Conservation (phyloP, 1,140 invertebrate genomes). For the Heterodera schachtii region DNA sequence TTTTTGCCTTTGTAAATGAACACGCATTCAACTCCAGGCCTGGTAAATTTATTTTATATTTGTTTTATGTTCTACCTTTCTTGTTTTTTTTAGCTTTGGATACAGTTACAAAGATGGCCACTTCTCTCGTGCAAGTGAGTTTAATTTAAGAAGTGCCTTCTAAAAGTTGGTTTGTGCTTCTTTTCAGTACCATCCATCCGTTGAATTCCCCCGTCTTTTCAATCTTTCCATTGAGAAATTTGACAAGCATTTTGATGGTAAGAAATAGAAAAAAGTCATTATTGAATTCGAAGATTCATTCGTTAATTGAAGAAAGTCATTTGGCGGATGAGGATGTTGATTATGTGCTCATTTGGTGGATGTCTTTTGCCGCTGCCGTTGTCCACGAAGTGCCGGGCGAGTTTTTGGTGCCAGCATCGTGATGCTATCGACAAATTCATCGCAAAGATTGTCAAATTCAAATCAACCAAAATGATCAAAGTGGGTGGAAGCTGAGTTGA, state of each 20-base stretch:
- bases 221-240: constrained; percentile 26
- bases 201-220: constrained; percentile 31
- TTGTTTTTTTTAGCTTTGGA: constrained; percentile 14
- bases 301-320: constrained; percentile 48
- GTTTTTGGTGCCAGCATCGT: constrained; percentile 28
- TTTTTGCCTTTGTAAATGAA: constrained; percentile 25
- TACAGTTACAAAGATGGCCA: constrained; percentile 19
- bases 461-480: constrained; percentile 49
- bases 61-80: neutral
- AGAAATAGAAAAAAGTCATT: neutral
- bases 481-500: neutral
- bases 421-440: constrained; percentile 38
- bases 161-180: constrained; percentile 25
- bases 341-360: constrained; percentile 54
- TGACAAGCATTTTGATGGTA: constrained; percentile 26
- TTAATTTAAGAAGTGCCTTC: neutral
- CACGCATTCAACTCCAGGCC: constrained; percentile 23
- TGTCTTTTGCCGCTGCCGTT: constrained; percentile 44
- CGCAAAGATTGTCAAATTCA: constrained; percentile 31
- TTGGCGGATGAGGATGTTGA: constrained; percentile 60
- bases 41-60: neutral
- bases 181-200: constrained; percentile 31
- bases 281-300: neutral
- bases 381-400: constrained; percentile 38
- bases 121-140: neutral